Evolutionary conservation across 2,888 invertebrate species (phyloP).

Genomic region (Nephrotoma guestfalica): DNA sequence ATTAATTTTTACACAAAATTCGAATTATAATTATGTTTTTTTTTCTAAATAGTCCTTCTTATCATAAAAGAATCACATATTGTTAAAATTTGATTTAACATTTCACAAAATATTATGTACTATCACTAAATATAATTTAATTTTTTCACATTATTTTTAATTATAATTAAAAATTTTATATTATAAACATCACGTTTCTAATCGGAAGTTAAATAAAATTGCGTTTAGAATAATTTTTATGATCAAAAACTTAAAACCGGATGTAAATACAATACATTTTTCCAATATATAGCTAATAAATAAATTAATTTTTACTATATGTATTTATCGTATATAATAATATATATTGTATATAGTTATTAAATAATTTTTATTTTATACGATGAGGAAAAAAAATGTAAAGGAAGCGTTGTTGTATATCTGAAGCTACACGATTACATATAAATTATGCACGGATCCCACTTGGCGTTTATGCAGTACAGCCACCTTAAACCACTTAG

Average conservation of each 20-base stretch:
- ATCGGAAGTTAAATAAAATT: constrained; percentile 4
- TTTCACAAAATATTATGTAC: background rate
- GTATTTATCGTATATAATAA: background rate
- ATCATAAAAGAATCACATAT: background rate
- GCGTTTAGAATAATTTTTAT: constrained; percentile 3
- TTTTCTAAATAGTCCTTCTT: background rate
- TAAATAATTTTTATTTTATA: background rate
- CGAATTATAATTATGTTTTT: background rate
- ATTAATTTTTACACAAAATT: background rate
- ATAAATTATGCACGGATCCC: background rate
- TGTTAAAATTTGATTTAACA: background rate
- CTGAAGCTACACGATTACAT: background rate
- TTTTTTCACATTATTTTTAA: background rate
- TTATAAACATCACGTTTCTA: constrained; percentile 4
- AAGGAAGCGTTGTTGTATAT: background rate
- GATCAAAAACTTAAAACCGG: background rate
- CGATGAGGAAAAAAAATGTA: background rate
- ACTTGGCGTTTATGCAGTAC: background rate
- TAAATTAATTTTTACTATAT: background rate
- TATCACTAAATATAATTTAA: background rate
- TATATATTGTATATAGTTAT: background rate
- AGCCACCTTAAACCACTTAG: background rate
- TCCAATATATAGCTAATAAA: background rate
- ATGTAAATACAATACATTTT: constrained; percentile 1
- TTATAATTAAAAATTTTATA: background rate